Evolutionary conservation across 2,888 invertebrate species (phyloP), one percentile per base, ranked within the genome.

Genomic region (Dicyrtomina minuta): DNA sequence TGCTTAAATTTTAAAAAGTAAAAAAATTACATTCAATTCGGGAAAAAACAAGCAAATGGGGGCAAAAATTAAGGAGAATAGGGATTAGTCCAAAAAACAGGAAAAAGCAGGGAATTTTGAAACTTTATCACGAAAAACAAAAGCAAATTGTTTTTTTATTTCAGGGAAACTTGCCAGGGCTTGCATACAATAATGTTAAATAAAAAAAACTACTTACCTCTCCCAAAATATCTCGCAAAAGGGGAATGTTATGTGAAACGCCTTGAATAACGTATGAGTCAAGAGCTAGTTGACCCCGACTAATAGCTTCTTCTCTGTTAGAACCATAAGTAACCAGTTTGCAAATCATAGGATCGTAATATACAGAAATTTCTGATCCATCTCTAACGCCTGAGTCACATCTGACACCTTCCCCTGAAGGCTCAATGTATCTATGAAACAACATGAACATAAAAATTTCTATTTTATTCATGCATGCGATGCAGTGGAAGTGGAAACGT

Each of bases 331-430:
- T 85, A 13, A 88, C 86, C 71, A 89, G 82, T 84, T 89, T 89
- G 79, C 88, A 87, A 76, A 89, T 88, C 85, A 89, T 86, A 1
- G 88, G 86, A 81, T 89, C 88, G 80, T 89, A 89, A 80, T 86
- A 88, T 72, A 88, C 86, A 77, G 86, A 87, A 77, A 89, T 88
- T 80, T 88, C 87, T 74, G 85, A 86, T 10, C 89, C 88, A 81
- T 88, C 88, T 75, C 85, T 83, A 60, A 89, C 85, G 46, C 88
- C 88, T 80, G 87, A 87, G 79, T 89, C 88, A 81, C 88, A 88
- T 49, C 88, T 82, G n/a, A 87, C 84, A 81, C 77, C 77, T 33
- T 73, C 72, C 20, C 77, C 77, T 22, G 58, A 10, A 8, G 77
- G 77, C 51, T 78, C 77, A 10, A 70, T 61, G 44, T 78, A 78